Conservation (phyloP, 2,797 vertebrate species). For the Iguana delicatissima region DNA sequence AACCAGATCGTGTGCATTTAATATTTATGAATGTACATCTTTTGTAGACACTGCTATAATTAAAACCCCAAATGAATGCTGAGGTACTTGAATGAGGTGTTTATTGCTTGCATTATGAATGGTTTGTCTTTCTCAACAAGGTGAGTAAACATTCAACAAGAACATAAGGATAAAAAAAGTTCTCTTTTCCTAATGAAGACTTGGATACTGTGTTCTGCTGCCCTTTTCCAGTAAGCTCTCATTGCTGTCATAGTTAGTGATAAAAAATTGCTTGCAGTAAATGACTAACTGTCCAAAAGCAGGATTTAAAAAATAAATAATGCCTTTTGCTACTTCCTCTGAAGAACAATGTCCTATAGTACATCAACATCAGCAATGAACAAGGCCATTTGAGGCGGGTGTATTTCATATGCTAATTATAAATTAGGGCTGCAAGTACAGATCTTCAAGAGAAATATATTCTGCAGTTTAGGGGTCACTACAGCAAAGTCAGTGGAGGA, state of each 20-base stretch:
- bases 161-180: conserved; percentile 54
- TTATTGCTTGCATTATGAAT: conserved; percentile 51
- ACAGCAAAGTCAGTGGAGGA: not conserved
- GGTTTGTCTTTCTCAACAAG: conserved; percentile 60
- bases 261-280: conserved; percentile 44
- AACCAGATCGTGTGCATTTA: not conserved
- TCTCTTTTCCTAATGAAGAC: rapidly evolving
- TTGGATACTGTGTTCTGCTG: conserved; percentile 12
- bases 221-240: not conserved
- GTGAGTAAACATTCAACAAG: conserved; percentile 55
- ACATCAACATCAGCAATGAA: not conserved
- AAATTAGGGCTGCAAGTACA: not conserved
- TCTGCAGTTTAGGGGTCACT: not conserved
- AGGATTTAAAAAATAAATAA: conserved; percentile 1
- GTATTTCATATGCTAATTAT: conserved; percentile 18
- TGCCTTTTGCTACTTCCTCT: not conserved
- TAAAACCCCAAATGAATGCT: conserved; percentile 48
- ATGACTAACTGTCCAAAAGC: conserved; percentile 26
- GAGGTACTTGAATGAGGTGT: conserved; percentile 52
- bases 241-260: not conserved
- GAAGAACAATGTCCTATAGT: not conserved
- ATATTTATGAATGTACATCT: conserved; percentile 59
- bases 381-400: not conserved
- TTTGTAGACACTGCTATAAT: conserved; percentile 48
- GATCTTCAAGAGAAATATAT: not conserved